Evolutionary conservation across 1,140 invertebrate species (phyloP).

Genomic region (Aphelinus atriplicis): DNA sequence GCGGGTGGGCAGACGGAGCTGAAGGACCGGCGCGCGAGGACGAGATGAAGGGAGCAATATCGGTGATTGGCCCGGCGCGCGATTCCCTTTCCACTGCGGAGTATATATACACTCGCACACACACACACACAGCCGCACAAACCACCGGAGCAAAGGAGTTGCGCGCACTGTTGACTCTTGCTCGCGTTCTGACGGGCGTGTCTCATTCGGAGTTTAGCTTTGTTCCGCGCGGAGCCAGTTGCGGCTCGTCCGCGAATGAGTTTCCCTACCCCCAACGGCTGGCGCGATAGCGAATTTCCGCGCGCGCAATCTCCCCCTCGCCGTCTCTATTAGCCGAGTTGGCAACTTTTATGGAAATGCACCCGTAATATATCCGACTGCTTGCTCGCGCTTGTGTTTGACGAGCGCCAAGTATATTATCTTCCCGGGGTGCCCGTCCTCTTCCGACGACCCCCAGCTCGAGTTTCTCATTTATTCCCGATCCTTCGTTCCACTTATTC

Average conservation of each 20-base stretch:
- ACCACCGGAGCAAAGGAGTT: conserved; percentile 46
- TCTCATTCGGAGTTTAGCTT: neutral
- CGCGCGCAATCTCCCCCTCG: neutral
- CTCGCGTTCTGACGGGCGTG: conserved; percentile 22
- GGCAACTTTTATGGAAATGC: conserved; percentile 67
- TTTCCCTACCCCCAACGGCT: no score
- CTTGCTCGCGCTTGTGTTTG: conserved; percentile 67
- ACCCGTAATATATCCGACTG: conserved; percentile 65
- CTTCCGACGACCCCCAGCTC: conserved; percentile 45
- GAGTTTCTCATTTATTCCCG: conserved; percentile 51
- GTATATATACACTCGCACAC: no score
- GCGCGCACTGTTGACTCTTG: conserved; percentile 62
- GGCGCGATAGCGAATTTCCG: no score
- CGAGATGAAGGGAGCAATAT: conserved; percentile 65
- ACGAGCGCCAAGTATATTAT: conserved; percentile 67
- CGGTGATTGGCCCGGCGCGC: conserved; percentile 64
- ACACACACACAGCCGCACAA: no score
- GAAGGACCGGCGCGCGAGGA: conserved; percentile 41
- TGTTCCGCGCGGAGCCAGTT: neutral
- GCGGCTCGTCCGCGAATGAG: no score
- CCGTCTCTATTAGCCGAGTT: conserved; percentile 39
- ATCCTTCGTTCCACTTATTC: no score
- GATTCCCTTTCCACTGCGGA: conserved; percentile 34
- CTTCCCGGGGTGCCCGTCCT: conserved; percentile 46
- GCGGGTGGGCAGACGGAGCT: neutral